phyloP scores from a whole-genome alignment of 2,888 invertebrate species.

The Aplocera efformata region DNA sequence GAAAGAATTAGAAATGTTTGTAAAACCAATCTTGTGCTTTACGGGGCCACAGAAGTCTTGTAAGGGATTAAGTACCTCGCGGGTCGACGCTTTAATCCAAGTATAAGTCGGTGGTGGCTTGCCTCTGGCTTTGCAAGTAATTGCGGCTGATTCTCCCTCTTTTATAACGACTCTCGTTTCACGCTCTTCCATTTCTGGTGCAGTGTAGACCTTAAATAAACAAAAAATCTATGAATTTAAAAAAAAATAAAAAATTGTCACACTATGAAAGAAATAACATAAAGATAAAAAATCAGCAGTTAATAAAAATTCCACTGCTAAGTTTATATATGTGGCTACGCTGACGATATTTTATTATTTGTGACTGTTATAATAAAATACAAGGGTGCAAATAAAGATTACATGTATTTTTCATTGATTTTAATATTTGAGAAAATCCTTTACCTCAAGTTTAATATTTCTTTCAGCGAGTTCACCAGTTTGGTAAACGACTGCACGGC shows the following conservation, averaged over 20 bases:
- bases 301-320: too few species aligned
- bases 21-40: background rate
- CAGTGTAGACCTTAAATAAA: conserved; percentile 83
- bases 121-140: conserved; percentile 89
- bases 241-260: too few species aligned
- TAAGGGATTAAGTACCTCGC: conserved; percentile 60
- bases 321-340: too few species aligned
- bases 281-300: too few species aligned
- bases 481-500: conserved; percentile 90
- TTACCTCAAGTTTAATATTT: conserved; percentile 90
- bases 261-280: too few species aligned
- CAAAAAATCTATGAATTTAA: background rate
- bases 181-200: conserved; percentile 85
- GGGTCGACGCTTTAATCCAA: conserved; percentile 89
- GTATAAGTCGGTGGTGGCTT: conserved; percentile 91
- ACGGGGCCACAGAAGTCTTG: too few species aligned
- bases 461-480: conserved; percentile 90
- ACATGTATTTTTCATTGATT: too few species aligned
- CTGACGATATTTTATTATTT: too few species aligned
- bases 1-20: conserved; percentile 26
- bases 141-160: conserved; percentile 89
- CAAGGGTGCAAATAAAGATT: too few species aligned
- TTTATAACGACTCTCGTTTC: conserved; percentile 83
- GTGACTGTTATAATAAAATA: too few species aligned
- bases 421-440: too few species aligned